These are phyloP conservation scores for Sebastes umbrosus DNA, from an alignment of 2,797 vertebrate species.

Conservation along the genomic window DNA sequence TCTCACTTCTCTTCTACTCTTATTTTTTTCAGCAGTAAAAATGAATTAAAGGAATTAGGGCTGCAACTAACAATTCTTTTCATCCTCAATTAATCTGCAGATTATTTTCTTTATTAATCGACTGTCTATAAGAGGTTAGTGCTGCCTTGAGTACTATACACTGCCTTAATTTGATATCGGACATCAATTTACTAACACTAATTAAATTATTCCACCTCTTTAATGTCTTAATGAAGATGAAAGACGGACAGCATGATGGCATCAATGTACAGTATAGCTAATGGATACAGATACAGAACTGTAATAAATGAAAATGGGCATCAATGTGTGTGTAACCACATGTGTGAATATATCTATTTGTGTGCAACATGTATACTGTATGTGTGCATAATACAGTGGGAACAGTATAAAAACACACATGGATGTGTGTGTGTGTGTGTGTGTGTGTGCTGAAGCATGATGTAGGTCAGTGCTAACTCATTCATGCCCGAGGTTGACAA, in stretches of 20 bases:
- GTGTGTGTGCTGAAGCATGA: constrained; percentile 19
- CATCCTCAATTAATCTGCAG: no score
- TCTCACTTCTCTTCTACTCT: no score
- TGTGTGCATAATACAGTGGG: background rate
- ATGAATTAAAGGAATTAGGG: no score
- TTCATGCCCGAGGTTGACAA: constrained; percentile 62
- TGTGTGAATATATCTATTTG: background rate
- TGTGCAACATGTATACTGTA: background rate
- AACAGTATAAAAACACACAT: background rate
- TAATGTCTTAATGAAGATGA: background rate
- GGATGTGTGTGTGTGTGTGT: background rate
- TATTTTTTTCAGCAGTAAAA: no score
- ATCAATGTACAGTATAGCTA: background rate
- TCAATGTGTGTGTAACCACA: background rate
- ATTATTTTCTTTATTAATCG: no score
- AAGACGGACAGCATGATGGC: background rate
- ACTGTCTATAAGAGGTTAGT: background rate
- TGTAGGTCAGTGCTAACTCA: constrained; percentile 70
- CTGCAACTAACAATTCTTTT: no score
- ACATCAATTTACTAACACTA: background rate
- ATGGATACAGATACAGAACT: background rate
- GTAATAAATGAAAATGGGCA: background rate
- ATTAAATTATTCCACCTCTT: background rate
- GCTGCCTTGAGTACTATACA: background rate
- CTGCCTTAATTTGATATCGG: no score